phyloP scores from a whole-genome alignment of 2,797 vertebrate genomes.

The Chiloscyllium punctatum region DNA sequence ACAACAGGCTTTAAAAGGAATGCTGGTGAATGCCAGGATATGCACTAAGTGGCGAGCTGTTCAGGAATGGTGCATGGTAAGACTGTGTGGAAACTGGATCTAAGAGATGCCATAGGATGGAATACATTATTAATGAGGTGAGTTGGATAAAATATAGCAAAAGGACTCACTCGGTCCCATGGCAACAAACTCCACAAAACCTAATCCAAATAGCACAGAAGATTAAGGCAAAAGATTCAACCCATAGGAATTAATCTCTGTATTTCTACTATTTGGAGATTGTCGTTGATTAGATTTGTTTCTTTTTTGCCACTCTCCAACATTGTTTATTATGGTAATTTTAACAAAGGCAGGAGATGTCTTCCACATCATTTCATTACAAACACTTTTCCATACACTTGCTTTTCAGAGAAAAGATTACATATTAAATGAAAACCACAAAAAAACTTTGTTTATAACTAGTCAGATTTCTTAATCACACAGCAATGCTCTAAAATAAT shows the following conservation, averaged over 20 bases:
- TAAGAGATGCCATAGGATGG: too few species aligned
- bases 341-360: not conserved
- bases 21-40: too few species aligned
- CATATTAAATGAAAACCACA: not conserved
- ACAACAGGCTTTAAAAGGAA: too few species aligned
- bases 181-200: too few species aligned
- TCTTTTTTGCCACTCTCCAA: not conserved
- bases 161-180: too few species aligned
- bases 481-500: not conserved
- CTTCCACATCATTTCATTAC: not conserved
- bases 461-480: not conserved
- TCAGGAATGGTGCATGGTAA: too few species aligned
- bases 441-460: not conserved
- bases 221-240: too few species aligned
- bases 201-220: too few species aligned
- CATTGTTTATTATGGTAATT: not conserved
- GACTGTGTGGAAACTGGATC: too few species aligned
- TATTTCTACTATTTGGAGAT: not conserved
- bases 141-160: too few species aligned
- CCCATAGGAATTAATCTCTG: not conserved
- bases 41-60: too few species aligned
- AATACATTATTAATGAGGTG: too few species aligned
- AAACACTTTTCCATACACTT: not conserved
- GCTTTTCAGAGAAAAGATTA: not conserved
- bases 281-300: not conserved